A percentile compares a stretch with the other conserved stretches of the same genome.
These are phyloP conservation scores for Sebastes taczanowskii DNA, from an alignment of 2,797 vertebrate genomes.

Conservation along the genomic window DNA sequence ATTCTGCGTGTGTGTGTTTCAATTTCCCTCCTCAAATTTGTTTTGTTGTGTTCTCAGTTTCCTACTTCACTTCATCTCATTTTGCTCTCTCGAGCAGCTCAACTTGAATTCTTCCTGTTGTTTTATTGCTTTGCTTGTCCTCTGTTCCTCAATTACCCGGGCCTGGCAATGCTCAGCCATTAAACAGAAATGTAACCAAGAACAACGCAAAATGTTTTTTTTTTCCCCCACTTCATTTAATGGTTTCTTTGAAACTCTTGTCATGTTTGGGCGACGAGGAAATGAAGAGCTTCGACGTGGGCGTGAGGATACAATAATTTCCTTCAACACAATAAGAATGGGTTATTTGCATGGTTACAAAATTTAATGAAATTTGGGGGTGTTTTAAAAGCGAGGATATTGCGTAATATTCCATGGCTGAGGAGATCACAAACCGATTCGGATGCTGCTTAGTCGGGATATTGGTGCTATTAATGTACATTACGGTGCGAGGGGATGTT, in stretches of 20 bases:
- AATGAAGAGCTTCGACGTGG: constrained; percentile 30
- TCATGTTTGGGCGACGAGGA: constrained; percentile 20
- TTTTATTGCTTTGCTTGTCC: constrained; percentile 8
- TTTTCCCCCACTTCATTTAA: neutral
- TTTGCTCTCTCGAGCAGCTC: neutral
- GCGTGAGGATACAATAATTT: constrained; percentile 39
- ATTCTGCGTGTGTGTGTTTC: neutral
- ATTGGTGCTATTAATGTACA: neutral
- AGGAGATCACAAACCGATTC: constrained; percentile 8
- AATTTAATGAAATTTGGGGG: constrained; percentile 7
- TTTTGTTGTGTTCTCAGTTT: neutral
- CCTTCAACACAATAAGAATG: constrained; percentile 29
- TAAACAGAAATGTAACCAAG: constrained; percentile 15
- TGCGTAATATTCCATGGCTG: neutral
- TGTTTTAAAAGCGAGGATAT: neutral
- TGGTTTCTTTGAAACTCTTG: constrained; percentile 21
- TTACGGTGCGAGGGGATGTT: neutral
- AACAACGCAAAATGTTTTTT: neutral
- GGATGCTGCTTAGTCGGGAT: neutral
- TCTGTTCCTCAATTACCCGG: constrained; percentile 6
- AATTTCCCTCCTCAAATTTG: neutral
- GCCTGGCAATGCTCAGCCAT: constrained; percentile 9
- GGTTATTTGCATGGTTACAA: constrained; percentile 16
- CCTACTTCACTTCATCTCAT: neutral
- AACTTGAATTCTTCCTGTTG: neutral